Base-by-base conservation (phyloP, 92 coral and sea anemone species). In the Phymanthus crucifer region DNA sequence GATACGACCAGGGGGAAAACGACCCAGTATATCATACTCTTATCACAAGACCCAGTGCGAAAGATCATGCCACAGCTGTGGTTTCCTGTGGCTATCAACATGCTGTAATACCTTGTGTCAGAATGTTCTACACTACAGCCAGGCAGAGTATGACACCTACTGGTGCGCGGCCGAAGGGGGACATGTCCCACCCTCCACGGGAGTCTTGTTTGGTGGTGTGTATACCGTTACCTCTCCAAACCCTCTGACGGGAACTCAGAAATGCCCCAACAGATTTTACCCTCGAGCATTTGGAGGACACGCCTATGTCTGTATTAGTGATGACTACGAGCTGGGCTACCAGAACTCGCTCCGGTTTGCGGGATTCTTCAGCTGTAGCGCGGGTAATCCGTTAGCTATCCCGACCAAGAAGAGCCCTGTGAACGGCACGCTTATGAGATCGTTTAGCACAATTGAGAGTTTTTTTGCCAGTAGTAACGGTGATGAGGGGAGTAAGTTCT, bases 361-460 rank as follows among this genome's bases (percentile, higher is more conserved):
- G 34, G 98, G 98, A 27, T 91, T 93, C 72, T 91, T 83, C 89
- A 91, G 98, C 69, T 93, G 95, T 56, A 81, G 84, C 13, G 86
- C 93, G 17, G 98, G 98, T 11, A 94, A 94, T 37, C 95, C 98
- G 19, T 84, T 94, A 23, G 98, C 93, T 14, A 56, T 87, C 35
- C 89, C 83, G 9, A 40, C 21, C 26, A 52, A 71, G 72, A 10
- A 72, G 11, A 74, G 34, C 72, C 38, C 71, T 9, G 32, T 29
- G 17, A 74, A 74, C 66, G 78, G 78, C 37, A 43, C 78, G 65
- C 58, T 46, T 0, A 14, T 13, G 61, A 43, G 68, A 26, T 34
- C 69, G 47, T 64, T 21, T 36, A 36, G 73, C 67, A 33, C 19
- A 31, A 83, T 87, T 31, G 91, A 90, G 71, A 29, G 38, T 37